Evolutionary conservation across 1,140 invertebrate genomes (phyloP), one percentile per base, ranked within the genome.

Genomic region (Steinernema khuongi): DNA sequence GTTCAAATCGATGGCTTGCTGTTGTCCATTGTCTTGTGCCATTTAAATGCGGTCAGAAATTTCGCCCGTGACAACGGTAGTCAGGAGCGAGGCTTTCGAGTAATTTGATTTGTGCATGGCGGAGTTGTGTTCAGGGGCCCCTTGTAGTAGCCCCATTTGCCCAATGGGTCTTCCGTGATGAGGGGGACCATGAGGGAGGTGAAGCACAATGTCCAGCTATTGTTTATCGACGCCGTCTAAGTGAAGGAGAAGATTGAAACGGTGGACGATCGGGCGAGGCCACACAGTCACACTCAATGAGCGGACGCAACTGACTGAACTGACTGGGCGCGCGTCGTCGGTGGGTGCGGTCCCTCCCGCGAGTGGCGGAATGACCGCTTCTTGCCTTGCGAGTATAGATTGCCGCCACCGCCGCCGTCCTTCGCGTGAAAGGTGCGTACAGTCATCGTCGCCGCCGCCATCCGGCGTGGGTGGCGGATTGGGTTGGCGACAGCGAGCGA

Each of bases 211-310:
- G 50, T 7, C 4, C 50, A 14, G 26, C 4, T 22, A 22, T n/a
- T 60, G 50, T 60, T 60, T 60, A 60, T 22, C 50, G 26, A 60
- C 11, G 26, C 26, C 26, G 50, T 60, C 50, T 60, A 17, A n/a
- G n/a, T n/a, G n/a, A n/a, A n/a, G n/a, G n/a, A n/a, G n/a, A n/a
- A 60, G 50, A 60, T 60, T 22, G 50, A 60, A 60, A 60, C 50
- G 50, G 50, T 60, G 11, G 50, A 7, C 19, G 50, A 22, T 60
- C 7, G 19, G 4, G 22, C 14, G 50, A 60, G 50, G 50, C 50
- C 50, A n/a, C 36, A 60, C 22, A 60, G 50, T 60, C 7, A 60
- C 50, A 60, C 50, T 60, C 50, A 60, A 14, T 22, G 50, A 60
- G 50, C 50, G 50, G 19, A 26, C 50, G 50, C 50, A 60, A 60